These are phyloP conservation scores for Pantelozetes paolii DNA, from an alignment of 2,888 invertebrate species.

Conservation along the genomic window DNA sequence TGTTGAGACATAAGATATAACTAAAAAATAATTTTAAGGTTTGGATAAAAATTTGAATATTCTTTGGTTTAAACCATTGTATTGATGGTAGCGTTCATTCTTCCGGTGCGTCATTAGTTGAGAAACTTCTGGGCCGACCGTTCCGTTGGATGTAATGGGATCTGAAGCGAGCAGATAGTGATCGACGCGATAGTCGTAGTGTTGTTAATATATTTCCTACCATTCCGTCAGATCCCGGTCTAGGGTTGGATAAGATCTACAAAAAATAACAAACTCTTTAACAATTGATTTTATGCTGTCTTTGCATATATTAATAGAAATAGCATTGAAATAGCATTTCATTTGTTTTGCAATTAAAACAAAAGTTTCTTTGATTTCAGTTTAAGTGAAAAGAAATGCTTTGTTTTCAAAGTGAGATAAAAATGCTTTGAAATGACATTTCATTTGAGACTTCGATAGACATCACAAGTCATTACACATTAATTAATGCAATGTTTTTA, in stretches of 20 bases:
- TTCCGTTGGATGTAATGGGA: neutral
- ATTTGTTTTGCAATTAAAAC: neutral
- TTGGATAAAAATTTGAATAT: neutral
- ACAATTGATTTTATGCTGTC: slow-evolving; percentile 8
- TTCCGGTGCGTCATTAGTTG: slow-evolving; percentile 26
- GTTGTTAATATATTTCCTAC: slow-evolving; percentile 9
- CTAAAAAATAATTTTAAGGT: neutral
- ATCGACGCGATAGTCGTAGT: slow-evolving; percentile 16
- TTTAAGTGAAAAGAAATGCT: neutral
- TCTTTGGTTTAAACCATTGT: slow-evolving; percentile 26
- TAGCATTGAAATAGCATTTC: no score
- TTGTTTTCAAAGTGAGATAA: neutral
- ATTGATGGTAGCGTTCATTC: neutral
- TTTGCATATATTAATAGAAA: neutral
- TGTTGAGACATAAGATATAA: neutral
- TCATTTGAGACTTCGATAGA: neutral
- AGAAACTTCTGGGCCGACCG: slow-evolving; percentile 24
- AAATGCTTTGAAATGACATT: neutral
- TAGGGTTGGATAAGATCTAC: slow-evolving; percentile 11
- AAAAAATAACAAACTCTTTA: slow-evolving; percentile 29
- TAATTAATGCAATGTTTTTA: slow-evolving; percentile 2
- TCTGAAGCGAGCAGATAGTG: slow-evolving; percentile 1
- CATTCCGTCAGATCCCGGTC: slow-evolving; percentile 7
- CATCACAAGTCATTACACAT: neutral
- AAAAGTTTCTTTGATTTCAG: neutral